Base-by-base conservation (phyloP, 2,113 vertebrate genomes). In the Rhynchomys soricoides region DNA sequence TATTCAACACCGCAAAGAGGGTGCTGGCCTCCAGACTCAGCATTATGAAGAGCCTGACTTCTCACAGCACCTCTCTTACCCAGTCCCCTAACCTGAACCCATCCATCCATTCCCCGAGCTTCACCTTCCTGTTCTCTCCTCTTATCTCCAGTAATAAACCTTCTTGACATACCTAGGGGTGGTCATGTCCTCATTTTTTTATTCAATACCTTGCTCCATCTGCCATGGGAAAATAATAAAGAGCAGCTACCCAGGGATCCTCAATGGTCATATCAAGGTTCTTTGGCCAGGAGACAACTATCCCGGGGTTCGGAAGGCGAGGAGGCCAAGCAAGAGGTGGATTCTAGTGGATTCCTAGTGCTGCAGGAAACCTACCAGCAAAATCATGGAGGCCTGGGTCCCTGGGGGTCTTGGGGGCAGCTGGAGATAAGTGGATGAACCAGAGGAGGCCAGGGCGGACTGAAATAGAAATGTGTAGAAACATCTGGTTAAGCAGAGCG, bases 361-460 rank as follows among this genome's bases (percentile, higher is more conserved):
- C 17, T 13, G 45, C 45, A 57, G 37, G 59, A 83, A 73, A 97
- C 97, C n/a, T 96, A 98, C 98, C 97, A 97, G 79, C 50, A 97
- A 95, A 88, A 98, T 96, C 86, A 98, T 83, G 50, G 98, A 98
- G 73, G 97, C 94, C 91, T 59, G 98, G 45, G 96, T 98, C 34
- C 97, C 98, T 1, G 96, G 93, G 31, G 97, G 96, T 24, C 97
- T 86, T 0, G 98, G 98, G 9, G 98, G 98, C 2, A 98, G 95
- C 82, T 98, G 98, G 31, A 98, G 97, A 70, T 98, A 98, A 0
- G 98, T 98, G 48, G 97, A 93, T 22, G 97, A 94, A n/a, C 90
- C 96, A 31, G 98, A 70, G 22, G 95, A 77, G 40, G 24, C 74
- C 97, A 97, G 93, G 43, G 40, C 92, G 45, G 71, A 75, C 4